phyloP scores from a whole-genome alignment of 2,888 invertebrate species.

The Phyllotreta striolata region DNA sequence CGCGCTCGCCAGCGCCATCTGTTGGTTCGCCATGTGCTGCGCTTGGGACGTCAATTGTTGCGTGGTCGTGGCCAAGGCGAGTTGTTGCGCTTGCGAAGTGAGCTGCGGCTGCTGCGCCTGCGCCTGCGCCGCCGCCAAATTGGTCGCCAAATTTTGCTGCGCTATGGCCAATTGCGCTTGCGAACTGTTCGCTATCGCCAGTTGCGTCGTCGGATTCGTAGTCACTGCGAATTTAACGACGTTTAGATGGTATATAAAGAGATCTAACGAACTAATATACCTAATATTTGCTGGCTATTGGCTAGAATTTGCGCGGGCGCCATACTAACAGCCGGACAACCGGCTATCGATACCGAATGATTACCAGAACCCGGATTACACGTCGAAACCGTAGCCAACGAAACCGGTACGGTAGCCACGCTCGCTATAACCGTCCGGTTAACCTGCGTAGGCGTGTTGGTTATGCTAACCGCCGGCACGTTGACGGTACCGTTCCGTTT shows the following conservation, averaged over 20 bases:
- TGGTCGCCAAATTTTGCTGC: constrained; percentile 58
- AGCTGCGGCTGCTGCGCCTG: constrained; percentile 54
- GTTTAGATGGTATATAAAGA: no score
- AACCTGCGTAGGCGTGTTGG: constrained; percentile 62
- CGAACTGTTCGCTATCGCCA: constrained; percentile 58
- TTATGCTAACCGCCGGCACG: constrained; percentile 69
- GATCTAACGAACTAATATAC: constrained; percentile 44
- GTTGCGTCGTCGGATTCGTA: constrained; percentile 58
- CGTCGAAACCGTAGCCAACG: constrained; percentile 68
- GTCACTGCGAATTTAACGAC: constrained; percentile 54
- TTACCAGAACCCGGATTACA: constrained; percentile 61
- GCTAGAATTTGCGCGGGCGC: constrained; percentile 64
- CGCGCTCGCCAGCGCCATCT: constrained; percentile 44
- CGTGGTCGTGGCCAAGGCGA: constrained; percentile 54
- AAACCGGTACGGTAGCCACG: constrained; percentile 69
- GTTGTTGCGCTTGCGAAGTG: constrained; percentile 52
- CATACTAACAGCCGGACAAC: constrained; percentile 68
- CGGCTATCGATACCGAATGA: constrained; percentile 66
- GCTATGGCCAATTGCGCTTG: constrained; percentile 60
- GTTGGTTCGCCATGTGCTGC: constrained; percentile 55
- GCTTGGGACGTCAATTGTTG: constrained; percentile 56
- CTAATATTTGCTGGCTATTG: constrained; percentile 61
- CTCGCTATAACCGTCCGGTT: constrained; percentile 68
- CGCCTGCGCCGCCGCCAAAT: constrained; percentile 55
- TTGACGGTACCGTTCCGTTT: constrained; percentile 66